Conservation (phyloP, 2,888 invertebrate species). For the Ophioninae sp. region DNA sequence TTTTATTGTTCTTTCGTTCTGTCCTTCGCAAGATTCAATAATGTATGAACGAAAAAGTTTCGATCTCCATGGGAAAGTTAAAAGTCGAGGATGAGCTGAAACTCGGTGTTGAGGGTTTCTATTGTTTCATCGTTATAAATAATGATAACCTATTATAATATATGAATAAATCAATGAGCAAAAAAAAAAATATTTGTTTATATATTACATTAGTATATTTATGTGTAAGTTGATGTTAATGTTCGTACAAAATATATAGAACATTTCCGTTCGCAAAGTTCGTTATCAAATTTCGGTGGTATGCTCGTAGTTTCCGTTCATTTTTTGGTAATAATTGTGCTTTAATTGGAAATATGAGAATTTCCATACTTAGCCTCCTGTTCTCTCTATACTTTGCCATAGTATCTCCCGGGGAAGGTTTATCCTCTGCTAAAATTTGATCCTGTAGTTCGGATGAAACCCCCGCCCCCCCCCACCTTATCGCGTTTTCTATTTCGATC, state of each 20-base stretch:
- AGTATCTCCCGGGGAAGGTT: neutral
- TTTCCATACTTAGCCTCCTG: neutral
- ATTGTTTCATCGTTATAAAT: slow-evolving; percentile 30
- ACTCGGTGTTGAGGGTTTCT: neutral
- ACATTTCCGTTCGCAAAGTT: neutral
- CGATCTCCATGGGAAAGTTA: neutral
- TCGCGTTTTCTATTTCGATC: neutral
- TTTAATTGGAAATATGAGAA: slow-evolving; percentile 71
- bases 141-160: neutral
- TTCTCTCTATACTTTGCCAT: neutral
- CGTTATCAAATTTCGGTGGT: slow-evolving; percentile 2
- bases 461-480: neutral
- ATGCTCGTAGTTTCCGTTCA: slow-evolving; percentile 58
- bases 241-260: neutral
- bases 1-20: neutral
- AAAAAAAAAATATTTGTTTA: neutral
- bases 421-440: slow-evolving; percentile 17
- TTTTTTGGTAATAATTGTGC: slow-evolving; percentile 69
- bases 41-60: neutral
- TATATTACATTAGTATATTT: neutral
- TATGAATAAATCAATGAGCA: neutral
- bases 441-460: neutral
- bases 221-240: neutral
- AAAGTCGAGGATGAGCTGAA: neutral
- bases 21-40: neutral